phyloP scores from a whole-genome alignment of 2,113 vertebrate genomes.

The Erinaceus europaeus region DNA sequence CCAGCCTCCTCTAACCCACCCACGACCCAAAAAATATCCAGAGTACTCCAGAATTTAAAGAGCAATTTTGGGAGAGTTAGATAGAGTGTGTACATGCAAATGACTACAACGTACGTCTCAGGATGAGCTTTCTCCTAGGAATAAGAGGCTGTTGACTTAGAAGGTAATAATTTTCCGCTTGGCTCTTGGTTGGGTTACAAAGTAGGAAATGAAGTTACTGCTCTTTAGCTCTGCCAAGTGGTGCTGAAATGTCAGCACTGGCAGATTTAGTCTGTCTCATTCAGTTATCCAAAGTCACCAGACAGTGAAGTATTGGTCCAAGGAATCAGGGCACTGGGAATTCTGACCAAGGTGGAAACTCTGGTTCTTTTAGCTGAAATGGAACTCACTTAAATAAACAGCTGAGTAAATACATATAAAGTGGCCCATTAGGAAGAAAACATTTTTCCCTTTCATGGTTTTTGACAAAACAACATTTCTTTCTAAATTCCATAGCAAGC shows the following conservation, averaged over 20 bases:
- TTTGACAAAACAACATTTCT: background rate
- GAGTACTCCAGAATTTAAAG: background rate
- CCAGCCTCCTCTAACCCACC: background rate
- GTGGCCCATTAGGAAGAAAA: constrained; percentile 6
- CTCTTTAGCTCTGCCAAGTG: background rate
- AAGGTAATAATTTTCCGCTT: constrained; percentile 38
- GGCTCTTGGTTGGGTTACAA: background rate
- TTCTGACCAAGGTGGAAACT: constrained; percentile 46
- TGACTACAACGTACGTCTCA: background rate
- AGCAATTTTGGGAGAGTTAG: background rate
- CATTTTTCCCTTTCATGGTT: background rate
- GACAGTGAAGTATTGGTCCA: constrained; percentile 5
- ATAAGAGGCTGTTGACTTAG: constrained; percentile 9
- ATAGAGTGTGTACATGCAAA: background rate
- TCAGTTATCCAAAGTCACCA: constrained; percentile 31
- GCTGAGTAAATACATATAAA: constrained; percentile 29
- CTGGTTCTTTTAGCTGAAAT: constrained; percentile 10
- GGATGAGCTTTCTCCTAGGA: background rate
- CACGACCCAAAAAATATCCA: background rate
- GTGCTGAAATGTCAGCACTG: constrained; percentile 26
- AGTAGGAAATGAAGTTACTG: constrained; percentile 13
- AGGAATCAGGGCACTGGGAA: background rate
- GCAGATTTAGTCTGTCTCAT: background rate
- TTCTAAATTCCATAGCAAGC: constrained; percentile 28
- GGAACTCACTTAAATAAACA: background rate